Evolutionary conservation across 2,888 invertebrate species (phyloP).

Genomic region (Diachrysia chrysitis): DNA sequence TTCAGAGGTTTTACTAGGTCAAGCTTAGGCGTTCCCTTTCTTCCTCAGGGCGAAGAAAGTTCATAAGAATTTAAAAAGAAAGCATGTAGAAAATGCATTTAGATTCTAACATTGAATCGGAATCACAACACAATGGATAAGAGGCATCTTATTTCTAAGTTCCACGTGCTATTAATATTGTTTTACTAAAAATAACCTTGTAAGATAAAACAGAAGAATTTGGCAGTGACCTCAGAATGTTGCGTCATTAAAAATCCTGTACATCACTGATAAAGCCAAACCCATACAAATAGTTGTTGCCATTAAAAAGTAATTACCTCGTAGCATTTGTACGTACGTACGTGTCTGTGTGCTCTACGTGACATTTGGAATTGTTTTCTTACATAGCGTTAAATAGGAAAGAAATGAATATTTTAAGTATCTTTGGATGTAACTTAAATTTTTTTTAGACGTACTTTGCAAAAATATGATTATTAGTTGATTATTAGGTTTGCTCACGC

Average conservation of each 20-base stretch:
- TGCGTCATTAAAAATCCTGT: constrained; percentile 26
- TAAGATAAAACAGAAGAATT: constrained; percentile 19
- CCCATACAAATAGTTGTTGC: constrained; percentile 26
- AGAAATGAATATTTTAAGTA: not conserved
- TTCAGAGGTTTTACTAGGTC: too few species aligned
- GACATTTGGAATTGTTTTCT: constrained; percentile 15
- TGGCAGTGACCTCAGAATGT: constrained; percentile 30
- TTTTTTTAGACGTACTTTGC: not conserved
- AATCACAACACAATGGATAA: too few species aligned
- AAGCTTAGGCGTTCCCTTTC: too few species aligned
- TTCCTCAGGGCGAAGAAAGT: too few species aligned
- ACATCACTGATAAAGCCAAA: constrained; percentile 22
- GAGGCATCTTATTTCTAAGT: too few species aligned
- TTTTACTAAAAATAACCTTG: not conserved
- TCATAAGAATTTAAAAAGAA: too few species aligned
- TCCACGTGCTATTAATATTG: not conserved
- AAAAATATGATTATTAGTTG: not conserved
- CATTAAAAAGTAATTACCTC: constrained; percentile 54
- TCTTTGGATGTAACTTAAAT: not conserved
- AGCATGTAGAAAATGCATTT: too few species aligned
- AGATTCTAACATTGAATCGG: too few species aligned
- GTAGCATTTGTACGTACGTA: constrained; percentile 2
- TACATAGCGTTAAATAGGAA: not conserved
- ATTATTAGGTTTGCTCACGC: not conserved
- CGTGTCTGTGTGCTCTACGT: constrained; percentile 27